These are phyloP conservation scores for Sarcophilus harrisii DNA, from an alignment of 2,797 vertebrate species.

Conservation along the genomic window DNA sequence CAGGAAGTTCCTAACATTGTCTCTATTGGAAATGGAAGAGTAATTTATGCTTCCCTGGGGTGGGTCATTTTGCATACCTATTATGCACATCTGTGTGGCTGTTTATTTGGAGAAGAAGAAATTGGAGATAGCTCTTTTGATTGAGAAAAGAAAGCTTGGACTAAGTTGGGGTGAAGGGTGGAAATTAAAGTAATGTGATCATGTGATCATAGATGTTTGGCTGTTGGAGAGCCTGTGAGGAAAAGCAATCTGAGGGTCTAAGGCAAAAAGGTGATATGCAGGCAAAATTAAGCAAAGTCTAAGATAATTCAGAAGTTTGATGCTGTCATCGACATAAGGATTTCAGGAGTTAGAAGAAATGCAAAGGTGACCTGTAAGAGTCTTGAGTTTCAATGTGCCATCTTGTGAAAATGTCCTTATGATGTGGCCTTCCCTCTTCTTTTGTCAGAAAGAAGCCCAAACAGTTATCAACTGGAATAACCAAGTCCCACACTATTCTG, in stretches of 20 bases:
- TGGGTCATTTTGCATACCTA: neutral
- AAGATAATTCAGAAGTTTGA: neutral
- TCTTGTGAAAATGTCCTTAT: neutral
- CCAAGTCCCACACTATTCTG: too few relatives aligned
- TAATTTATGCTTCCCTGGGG: neutral
- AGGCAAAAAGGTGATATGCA: neutral
- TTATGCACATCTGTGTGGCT: neutral
- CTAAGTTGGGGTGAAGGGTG: neutral
- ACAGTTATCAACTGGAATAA: too few relatives aligned
- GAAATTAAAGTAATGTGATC: neutral
- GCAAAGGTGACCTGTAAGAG: neutral
- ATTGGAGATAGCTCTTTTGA: neutral
- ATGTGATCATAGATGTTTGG: neutral
- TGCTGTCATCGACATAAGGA: neutral
- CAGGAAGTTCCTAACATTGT: neutral
- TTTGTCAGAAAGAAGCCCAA: too few relatives aligned
- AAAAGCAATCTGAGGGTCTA: neutral
- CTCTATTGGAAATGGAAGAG: neutral
- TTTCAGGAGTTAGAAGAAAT: neutral
- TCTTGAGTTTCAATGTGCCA: neutral
- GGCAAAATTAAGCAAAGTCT: neutral
- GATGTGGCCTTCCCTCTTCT: too few relatives aligned
- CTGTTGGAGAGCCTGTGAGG: neutral
- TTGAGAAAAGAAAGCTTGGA: neutral
- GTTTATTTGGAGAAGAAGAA: neutral